These are phyloP conservation scores for Mormyrus hasselquistii DNA, from an alignment of 2,797 vertebrate genomes.

Conservation along the genomic window DNA sequence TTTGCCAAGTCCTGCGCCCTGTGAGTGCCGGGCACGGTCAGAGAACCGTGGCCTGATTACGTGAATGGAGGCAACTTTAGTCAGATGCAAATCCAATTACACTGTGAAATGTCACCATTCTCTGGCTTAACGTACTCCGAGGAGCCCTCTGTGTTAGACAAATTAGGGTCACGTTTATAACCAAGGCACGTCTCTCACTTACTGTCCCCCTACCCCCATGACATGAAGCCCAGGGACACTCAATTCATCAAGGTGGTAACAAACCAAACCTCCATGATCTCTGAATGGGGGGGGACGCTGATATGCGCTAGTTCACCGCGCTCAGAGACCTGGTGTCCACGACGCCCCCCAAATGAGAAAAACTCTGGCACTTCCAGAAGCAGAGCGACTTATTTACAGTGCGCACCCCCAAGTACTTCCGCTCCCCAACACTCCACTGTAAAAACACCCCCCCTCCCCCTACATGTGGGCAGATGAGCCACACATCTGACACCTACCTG, in stretches of 20 bases:
- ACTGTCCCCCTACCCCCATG: background rate
- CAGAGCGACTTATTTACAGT: background rate
- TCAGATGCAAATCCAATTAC: conserved; percentile 22
- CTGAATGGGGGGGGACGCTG: background rate
- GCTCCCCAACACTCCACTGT: background rate
- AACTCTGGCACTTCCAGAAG: background rate
- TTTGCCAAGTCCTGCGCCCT: background rate
- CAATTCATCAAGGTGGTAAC: conserved; percentile 8
- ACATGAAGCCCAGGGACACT: background rate
- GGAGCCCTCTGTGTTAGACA: background rate
- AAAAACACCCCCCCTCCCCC: background rate
- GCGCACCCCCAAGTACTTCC: background rate
- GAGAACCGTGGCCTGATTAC: background rate
- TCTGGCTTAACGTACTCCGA: background rate
- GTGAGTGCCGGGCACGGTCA: background rate
- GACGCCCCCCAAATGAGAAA: too few relatives aligned
- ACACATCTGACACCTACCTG: background rate
- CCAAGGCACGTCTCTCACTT: background rate
- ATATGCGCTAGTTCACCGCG: background rate
- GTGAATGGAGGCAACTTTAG: conserved; percentile 13
- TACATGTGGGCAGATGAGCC: background rate
- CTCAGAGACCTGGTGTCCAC: background rate
- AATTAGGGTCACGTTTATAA: background rate
- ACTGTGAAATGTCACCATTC: conserved; percentile 26
- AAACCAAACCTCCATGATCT: background rate